Evolutionary conservation across 2,888 invertebrate genomes (phyloP), one percentile per base, ranked within the genome.

Genomic region (Piscicola geometra): DNA sequence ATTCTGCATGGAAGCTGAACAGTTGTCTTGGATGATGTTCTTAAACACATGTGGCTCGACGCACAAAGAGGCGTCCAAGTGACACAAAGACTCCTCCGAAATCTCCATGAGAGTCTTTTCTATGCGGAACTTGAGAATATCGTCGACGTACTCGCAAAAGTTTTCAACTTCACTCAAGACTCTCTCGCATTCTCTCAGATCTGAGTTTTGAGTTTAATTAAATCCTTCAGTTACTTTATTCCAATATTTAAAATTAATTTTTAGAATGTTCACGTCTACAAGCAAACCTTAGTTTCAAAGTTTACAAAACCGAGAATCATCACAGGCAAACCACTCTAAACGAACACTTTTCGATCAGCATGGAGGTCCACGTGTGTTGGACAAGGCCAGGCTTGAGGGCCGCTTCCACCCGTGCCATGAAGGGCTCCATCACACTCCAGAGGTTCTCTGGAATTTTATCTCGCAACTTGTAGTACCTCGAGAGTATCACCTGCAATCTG

Each of bases 91-190:
- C 30, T 93, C 90, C 75, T 90, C 89, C 83, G 93, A 92, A 93
- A 96, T 95, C 79, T 92, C 91, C 78, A 90, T 89, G 35, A 96
- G 87, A 41, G 94, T 92, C 82, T 92, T 92, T 77, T 94, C 89
- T 80, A 96, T 93, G 82, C 95, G 90, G 83, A 94, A 94, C 2
- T 91, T 90, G 82, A 94, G 93, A 77, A 95, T 92, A 83, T 96
- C 95, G 81, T 92, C 92, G 1, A 94, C 92, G 80, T 93, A 82
- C 79, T 85, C 85, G 60, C 81, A 81, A 71, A 86, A 78, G 71
- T 82, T 82, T 78, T 83, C 83, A 76, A 86, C 81, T 9, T 83
- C 82, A 5, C 76, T 75, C 81, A 86, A 81, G 33, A 80, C 80
- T 72, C 81, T 80, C 79, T 83, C 82, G 71, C 81, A 82, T 68